Conservation (phyloP, 1,140 invertebrate genomes). For the Venturia canescens region DNA sequence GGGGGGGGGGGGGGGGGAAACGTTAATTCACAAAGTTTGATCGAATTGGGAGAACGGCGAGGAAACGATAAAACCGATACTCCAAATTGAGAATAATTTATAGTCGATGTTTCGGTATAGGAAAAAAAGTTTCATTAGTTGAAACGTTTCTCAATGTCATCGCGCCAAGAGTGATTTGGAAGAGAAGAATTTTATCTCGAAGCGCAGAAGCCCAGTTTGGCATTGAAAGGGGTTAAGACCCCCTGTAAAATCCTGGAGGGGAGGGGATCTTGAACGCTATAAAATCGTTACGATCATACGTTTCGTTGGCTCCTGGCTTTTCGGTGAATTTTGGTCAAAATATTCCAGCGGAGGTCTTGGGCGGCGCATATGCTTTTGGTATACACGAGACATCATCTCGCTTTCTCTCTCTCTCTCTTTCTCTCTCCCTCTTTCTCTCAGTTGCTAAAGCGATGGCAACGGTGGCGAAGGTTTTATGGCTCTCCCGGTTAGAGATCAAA, state of each 20-base stretch:
- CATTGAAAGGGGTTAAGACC: constrained; percentile 12
- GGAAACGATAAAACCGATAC: too few species aligned
- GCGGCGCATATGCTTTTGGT: not conserved
- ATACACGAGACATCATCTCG: not conserved
- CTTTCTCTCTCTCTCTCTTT: constrained; percentile 12
- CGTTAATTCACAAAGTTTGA: too few species aligned
- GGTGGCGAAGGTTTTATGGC: constrained; percentile 53
- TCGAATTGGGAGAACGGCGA: too few species aligned
- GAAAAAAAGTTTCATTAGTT: not conserved
- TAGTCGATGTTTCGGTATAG: too few species aligned
- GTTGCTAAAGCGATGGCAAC: constrained; percentile 51
- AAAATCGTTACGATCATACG: constrained; percentile 29
- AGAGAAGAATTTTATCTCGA: not conserved
- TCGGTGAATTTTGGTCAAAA: constrained; percentile 44
- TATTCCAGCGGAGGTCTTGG: constrained; percentile 30
- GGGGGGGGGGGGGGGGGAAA: too few species aligned
- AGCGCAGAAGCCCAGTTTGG: not conserved
- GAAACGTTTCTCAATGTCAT: not conserved
- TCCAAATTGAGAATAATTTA: too few species aligned
- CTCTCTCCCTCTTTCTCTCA: constrained; percentile 12
- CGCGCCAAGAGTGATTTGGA: not conserved
- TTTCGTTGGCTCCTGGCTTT: constrained; percentile 30
- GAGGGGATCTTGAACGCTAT: constrained; percentile 16
- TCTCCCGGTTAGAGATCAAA: constrained; percentile 41
- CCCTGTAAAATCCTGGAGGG: not conserved